These are phyloP conservation scores for Mesocricetus auratus DNA, from an alignment of 2,113 vertebrate species.

Conservation along the genomic window DNA sequence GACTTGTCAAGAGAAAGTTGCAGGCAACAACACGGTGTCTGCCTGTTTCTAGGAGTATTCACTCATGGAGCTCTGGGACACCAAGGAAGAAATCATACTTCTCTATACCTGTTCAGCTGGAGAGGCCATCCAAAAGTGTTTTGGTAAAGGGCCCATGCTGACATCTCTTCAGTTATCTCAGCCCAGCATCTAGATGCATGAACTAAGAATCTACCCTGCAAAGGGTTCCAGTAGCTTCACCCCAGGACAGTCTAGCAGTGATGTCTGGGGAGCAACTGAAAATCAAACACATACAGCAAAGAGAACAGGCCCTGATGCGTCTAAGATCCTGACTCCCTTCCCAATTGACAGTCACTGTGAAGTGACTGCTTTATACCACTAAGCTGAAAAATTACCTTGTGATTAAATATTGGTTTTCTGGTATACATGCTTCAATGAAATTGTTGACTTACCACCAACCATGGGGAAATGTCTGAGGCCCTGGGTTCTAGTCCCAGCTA, in stretches of 20 bases:
- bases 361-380: background rate
- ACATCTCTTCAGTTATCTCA: background rate
- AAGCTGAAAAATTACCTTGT: background rate
- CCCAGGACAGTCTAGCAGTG: background rate
- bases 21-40: background rate
- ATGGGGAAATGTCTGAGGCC: background rate
- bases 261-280: background rate
- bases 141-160: background rate
- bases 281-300: background rate
- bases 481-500: background rate
- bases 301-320: too few relatives aligned
- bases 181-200: background rate
- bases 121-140: background rate
- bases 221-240: background rate
- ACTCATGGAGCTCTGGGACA: background rate
- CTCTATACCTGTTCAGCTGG: background rate
- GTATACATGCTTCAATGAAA: background rate
- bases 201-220: background rate
- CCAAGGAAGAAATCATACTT: background rate
- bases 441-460: background rate
- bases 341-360: background rate
- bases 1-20: background rate
- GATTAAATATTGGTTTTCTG: background rate
- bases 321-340: background rate
- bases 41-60: background rate